Base-by-base conservation (phyloP, 1,140 invertebrate genomes). In the Leucophenga varia region DNA sequence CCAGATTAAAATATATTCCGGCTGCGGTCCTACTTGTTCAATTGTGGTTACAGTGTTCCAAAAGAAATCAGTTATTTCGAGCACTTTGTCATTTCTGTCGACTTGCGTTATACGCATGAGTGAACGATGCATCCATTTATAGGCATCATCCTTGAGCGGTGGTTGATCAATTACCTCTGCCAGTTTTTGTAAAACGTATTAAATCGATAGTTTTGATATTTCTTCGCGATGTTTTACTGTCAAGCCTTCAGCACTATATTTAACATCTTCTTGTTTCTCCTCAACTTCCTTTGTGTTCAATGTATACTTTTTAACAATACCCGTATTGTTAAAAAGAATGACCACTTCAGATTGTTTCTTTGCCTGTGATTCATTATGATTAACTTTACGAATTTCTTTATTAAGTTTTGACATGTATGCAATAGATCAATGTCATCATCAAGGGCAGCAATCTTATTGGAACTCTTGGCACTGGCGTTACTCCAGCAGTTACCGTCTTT, bases 101-200 rank as follows among this genome's bases (percentile, higher is more conserved):
- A n/a, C n/a, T n/a, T n/a, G n/a, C n/a, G n/a, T n/a, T n/a, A n/a
- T n/a, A n/a, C n/a, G n/a, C n/a, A n/a, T n/a, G n/a, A n/a, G n/a
- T n/a, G n/a, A n/a, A n/a, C n/a, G n/a, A n/a, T n/a, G n/a, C n/a
- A n/a, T n/a, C n/a, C n/a, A n/a, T n/a, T n/a, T n/a, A n/a, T n/a
- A n/a, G n/a, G n/a, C n/a, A 1, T 90, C 93, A 61, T 97, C 93
- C 55, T 95, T 92, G 4, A 99, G 72, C 0, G 87, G 83, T 1
- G 90, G 86, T 73, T 99, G 97, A 76, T 98, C 97, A 32, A 97
- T 75, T 99, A 10, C 97, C 97, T 74, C 93, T 97, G 55, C 95
- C 96, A 17, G 97, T 99, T 80, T 99, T 99, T 5, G 97, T 97
- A 72, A 99, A 99, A 45, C 97, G 97, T 71, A 99, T 99, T 22